Evolutionary conservation across 2,797 vertebrate species (phyloP), one percentile per base, ranked within the genome.

Genomic region (Clarias pachynema): DNA sequence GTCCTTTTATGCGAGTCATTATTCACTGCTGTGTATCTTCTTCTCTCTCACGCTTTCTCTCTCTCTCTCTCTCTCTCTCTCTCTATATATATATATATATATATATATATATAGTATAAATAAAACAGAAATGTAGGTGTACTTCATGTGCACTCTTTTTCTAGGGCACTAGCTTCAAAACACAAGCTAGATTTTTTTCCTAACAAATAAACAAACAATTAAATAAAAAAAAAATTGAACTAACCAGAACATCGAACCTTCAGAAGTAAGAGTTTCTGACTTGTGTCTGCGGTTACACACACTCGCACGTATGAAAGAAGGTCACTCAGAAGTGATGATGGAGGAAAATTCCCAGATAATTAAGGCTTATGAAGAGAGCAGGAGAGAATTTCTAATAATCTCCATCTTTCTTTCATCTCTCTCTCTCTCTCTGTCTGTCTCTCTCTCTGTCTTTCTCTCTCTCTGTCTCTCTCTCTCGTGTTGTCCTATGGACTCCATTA

Each of bases 321-420:
- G 83, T 84, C 83, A 79, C 56, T 31, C 60, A 34, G 20, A 60
- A 75, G 57, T 53, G 59, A 34, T 44, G 83, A 68, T 44, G 12
- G 66, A 79, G 65, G 31, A 26, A 69, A 74, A 70, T 79, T 79
- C 75, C 56, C 59, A 29, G 16, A 49, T 85, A 79, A 85, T 85
- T 60, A 75, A 79, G 75, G 65, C 44, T 85, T 79, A 70, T 57
- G 40, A 15, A 20, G 34, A 70, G 63, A 84, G 24, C n/a, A 49
- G 20, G 31, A 68, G 53, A 60, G 78, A 74, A 56, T 63, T 62
- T 85, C 34, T 79, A 79, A 69, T 44, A 66, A 60, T 57, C 56
- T 68, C 62, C n/a, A 31, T 37, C 62, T 78, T 65, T 63, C 68
- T 49, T 29, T 62, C 69, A n/a, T 59, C 31, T 56, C 37, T 74